Evolutionary conservation across 2,113 vertebrate species (phyloP).

Genomic region (Catharus fuscescens): DNA sequence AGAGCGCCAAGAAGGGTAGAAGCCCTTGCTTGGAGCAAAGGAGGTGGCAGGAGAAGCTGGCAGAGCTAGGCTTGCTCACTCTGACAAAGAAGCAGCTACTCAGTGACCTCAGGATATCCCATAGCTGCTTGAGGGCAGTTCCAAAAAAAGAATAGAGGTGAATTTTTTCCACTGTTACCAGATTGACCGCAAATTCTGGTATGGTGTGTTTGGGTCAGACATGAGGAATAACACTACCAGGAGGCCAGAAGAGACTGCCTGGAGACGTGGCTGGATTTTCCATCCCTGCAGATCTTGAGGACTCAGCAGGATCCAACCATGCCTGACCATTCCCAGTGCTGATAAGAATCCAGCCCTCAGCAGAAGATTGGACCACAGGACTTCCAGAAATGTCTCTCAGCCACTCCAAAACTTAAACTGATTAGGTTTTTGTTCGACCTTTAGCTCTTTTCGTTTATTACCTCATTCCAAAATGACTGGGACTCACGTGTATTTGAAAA

Average conservation of each 20-base stretch:
- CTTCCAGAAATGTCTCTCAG: not conserved
- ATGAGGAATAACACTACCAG: fast-evolving
- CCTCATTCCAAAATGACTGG: not conserved
- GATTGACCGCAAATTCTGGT: not conserved
- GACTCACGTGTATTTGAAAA: not conserved
- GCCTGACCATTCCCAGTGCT: not conserved
- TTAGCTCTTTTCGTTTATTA: not conserved
- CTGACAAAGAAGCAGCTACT: not conserved
- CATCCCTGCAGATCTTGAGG: not conserved
- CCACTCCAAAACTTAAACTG: not conserved
- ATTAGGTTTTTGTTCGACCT: not conserved
- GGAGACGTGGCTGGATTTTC: not conserved
- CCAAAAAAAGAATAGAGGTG: not conserved
- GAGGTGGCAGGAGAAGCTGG: not conserved
- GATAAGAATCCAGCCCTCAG: not conserved
- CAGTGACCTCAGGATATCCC: not conserved
- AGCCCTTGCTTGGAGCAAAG: not conserved
- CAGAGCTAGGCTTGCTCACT: not conserved
- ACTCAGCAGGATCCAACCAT: not conserved
- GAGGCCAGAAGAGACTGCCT: not conserved
- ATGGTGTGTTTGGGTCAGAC: fast-evolving
- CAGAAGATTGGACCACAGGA: not conserved
- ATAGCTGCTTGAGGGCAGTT: not conserved
- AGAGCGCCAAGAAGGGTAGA: not conserved
- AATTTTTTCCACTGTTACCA: not conserved